Conservation (phyloP, 92 coral and sea anemone genomes). For the Pocillopora meandrina region DNA sequence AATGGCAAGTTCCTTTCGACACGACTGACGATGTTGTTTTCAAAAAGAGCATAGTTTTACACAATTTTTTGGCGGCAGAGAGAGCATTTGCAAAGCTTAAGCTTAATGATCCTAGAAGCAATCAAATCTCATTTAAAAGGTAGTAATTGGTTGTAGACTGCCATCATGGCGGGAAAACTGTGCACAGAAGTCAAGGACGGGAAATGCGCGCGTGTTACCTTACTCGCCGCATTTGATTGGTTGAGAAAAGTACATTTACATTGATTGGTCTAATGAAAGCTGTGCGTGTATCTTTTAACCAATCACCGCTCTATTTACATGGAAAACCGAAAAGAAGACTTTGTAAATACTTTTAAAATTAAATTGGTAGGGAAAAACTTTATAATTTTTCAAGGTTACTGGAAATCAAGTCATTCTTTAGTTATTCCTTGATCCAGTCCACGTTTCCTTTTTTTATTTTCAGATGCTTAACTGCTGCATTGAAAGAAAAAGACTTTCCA, state of each 20-base stretch:
- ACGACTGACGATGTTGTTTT: no score
- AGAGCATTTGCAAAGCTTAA: not conserved
- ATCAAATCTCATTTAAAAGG: not conserved
- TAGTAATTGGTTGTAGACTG: not conserved
- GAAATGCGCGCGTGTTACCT: not conserved
- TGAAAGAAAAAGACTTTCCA: conserved; percentile 82
- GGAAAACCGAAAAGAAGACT: no score
- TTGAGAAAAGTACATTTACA: no score
- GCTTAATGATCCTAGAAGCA: not conserved
- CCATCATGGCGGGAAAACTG: not conserved
- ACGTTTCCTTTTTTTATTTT: not conserved
- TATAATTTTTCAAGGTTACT: no score
- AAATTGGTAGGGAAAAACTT: no score
- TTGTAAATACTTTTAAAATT: no score
- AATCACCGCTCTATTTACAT: no score
- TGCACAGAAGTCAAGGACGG: not conserved
- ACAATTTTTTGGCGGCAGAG: not conserved
- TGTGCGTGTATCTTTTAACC: no score
- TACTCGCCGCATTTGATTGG: no score
- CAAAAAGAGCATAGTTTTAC: not conserved
- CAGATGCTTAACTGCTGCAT: conserved; percentile 99
- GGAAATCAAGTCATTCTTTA: no score
- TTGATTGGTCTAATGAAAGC: not conserved
- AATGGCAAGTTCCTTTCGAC: no score
- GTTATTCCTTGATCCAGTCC: not conserved